Evolutionary conservation across 2,113 vertebrate genomes (phyloP).

Genomic region (Trematomus loennbergii): DNA sequence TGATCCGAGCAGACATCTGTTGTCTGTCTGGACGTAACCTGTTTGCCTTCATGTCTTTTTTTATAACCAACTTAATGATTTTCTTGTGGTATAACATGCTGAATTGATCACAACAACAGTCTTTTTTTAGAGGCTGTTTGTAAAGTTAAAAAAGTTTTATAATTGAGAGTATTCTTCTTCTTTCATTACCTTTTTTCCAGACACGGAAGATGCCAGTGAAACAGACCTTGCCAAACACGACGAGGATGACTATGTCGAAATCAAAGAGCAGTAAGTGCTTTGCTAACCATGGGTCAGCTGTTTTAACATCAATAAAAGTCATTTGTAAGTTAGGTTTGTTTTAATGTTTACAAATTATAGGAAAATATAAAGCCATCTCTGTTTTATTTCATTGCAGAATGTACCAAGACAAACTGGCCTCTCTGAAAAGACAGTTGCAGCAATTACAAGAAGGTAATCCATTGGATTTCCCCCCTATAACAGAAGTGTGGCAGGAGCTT

Average conservation of each 20-base stretch:
- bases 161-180: not conserved
- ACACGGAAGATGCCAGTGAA: constrained; percentile 98
- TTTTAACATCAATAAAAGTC: not conserved
- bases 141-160: not conserved
- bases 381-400: constrained; percentile 85
- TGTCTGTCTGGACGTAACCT: not conserved
- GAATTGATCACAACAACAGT: not conserved
- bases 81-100: not conserved
- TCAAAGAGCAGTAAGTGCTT: constrained; percentile 96
- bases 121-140: not conserved
- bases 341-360: not conserved
- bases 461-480: not conserved
- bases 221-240: constrained; percentile 97
- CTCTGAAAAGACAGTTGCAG: constrained; percentile 94
- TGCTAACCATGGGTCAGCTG: not conserved
- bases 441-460: constrained; percentile 95
- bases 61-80: not conserved
- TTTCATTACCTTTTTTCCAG: constrained; percentile 73
- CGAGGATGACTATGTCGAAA: constrained; percentile 97
- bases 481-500: not conserved
- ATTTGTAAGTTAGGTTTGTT: not conserved
- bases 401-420: constrained; percentile 98
- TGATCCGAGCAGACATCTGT: constrained; percentile 6
- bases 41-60: not conserved
- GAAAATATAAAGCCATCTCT: not conserved